Evolutionary conservation across 2,113 vertebrate species (phyloP).

Genomic region (Eclectus roratus): DNA sequence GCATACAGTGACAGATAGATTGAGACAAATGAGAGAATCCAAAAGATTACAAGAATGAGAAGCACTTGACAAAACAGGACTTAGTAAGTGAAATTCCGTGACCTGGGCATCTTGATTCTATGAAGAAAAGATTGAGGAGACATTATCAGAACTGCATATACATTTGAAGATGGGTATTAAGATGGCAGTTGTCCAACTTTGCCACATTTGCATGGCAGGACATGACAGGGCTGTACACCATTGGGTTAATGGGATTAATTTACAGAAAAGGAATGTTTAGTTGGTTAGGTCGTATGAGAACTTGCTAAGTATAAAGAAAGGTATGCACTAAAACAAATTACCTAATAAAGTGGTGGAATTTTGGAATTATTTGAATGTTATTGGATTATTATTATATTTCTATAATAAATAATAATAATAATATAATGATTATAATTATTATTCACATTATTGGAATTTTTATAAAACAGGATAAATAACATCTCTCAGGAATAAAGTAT

Average conservation of each 20-base stretch:
- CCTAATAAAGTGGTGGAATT: not conserved
- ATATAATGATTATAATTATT: too few relatives aligned
- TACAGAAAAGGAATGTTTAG: not conserved
- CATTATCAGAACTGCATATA: not conserved
- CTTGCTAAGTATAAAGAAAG: not conserved
- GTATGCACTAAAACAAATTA: not conserved
- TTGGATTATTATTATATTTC: too few relatives aligned
- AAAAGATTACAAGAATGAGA: not conserved
- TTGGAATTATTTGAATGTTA: too few relatives aligned
- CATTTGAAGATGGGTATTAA: not conserved
- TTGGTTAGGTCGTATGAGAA: not conserved
- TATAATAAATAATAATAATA: too few relatives aligned
- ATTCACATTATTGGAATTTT: not conserved
- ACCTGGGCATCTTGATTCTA: not conserved
- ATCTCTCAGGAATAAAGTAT: not conserved
- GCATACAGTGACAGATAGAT: not conserved
- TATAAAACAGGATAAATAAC: not conserved
- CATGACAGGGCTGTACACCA: accelerated
- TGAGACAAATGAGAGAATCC: not conserved
- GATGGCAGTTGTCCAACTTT: accelerated
- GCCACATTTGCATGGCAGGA: too few relatives aligned
- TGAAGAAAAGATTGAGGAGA: not conserved
- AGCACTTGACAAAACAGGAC: not conserved
- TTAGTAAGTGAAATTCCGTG: not conserved
- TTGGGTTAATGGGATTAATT: not conserved